Evolutionary conservation across 2,113 vertebrate species (phyloP).

Genomic region (Hippocampus zosterae): DNA sequence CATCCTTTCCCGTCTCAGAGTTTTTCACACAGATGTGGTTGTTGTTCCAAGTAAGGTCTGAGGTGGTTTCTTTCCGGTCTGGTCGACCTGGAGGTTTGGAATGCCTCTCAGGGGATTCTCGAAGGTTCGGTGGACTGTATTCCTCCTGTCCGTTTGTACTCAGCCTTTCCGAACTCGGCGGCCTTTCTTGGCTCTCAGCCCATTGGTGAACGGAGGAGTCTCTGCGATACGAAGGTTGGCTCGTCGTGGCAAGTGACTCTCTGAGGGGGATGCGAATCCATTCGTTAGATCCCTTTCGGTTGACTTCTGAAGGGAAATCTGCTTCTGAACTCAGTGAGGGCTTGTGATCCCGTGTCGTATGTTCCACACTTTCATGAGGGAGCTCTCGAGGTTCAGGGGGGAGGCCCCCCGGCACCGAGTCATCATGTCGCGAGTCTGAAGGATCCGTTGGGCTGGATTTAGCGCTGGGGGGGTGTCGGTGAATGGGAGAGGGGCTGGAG

Average conservation of each 20-base stretch:
- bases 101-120: conserved; percentile 18
- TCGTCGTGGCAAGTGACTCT: conserved; percentile 16
- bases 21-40: conserved; percentile 54
- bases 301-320: conserved; percentile 4
- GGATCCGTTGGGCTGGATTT: conserved; percentile 52
- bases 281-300: conserved; percentile 12
- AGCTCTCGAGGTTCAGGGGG: conserved; percentile 12
- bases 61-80: conserved; percentile 32
- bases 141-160: conserved; percentile 11
- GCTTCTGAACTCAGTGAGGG: background rate
- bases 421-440: conserved; percentile 13
- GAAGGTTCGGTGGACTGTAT: background rate
- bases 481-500: conserved; percentile 72
- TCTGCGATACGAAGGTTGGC: conserved; percentile 18
- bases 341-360: background rate
- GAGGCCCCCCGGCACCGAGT: background rate
- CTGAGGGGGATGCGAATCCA: conserved; percentile 4
- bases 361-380: conserved; percentile 14
- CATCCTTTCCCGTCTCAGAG: conserved; percentile 33
- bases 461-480: conserved; percentile 49
- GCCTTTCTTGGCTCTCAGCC: conserved; percentile 6
- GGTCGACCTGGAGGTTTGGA: conserved; percentile 14
- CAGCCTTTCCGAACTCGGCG: conserved; percentile 4
- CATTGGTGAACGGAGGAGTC: background rate
- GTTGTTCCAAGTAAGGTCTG: conserved; percentile 42